phyloP scores from a whole-genome alignment of 2,888 invertebrate species.

The Drosophila limbata region DNA sequence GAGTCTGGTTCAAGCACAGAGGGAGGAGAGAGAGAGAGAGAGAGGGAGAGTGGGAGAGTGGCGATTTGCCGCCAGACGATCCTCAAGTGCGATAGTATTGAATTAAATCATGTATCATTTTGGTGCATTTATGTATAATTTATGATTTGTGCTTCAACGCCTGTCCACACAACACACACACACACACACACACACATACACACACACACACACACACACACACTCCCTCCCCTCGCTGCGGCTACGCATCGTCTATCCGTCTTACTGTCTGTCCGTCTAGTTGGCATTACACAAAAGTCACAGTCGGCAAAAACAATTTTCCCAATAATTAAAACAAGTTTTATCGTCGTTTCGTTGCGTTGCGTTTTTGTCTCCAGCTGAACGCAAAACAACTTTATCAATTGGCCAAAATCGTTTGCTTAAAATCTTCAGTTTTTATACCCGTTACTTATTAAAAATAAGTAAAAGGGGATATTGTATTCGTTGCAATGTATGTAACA shows the following conservation, averaged over 20 bases:
- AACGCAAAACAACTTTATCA: conserved; percentile 33
- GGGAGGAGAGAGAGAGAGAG: not conserved
- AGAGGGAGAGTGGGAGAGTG: not conserved
- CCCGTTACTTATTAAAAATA: too few relatives aligned
- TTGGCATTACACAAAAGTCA: conserved; percentile 17
- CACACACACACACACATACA: too few relatives aligned
- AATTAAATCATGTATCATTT: conserved; percentile 35
- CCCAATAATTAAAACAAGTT: conserved; percentile 62
- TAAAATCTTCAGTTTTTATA: conserved; percentile 9
- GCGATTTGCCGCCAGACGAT: conserved; percentile 34
- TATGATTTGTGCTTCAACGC: conserved; percentile 42
- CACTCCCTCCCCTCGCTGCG: not conserved
- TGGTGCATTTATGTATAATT: conserved; percentile 48
- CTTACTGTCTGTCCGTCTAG: not conserved
- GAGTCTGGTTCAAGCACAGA: conserved; percentile 18
- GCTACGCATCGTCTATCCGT: not conserved
- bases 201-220: too few relatives aligned
- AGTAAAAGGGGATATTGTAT: too few relatives aligned
- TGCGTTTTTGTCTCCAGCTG: conserved; percentile 5
- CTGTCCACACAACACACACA: conserved; percentile 15
- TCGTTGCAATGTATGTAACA: too few relatives aligned
- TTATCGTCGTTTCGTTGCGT: not conserved
- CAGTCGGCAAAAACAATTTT: conserved; percentile 44
- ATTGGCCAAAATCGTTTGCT: conserved; percentile 38
- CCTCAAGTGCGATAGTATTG: conserved; percentile 31